Percentiles rank a stretch among this genome's conserved stretches.
These are phyloP conservation scores for Poliocrania exsul DNA, from an alignment of 2,797 vertebrate genomes.

Conservation along the genomic window DNA sequence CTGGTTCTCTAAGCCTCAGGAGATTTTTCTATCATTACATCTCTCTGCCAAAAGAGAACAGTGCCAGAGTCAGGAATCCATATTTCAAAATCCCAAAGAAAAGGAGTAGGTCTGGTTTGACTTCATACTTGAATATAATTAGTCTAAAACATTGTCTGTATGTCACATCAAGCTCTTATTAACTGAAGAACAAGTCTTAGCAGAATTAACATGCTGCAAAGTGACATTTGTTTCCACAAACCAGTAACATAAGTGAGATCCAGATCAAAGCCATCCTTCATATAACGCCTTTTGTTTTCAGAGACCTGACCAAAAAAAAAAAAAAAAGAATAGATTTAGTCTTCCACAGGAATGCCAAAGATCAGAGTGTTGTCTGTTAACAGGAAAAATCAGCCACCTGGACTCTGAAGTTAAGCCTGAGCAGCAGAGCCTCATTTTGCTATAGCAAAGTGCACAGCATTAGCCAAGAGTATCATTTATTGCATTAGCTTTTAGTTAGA, in stretches of 20 bases:
- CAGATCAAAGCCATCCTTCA: conserved; percentile 94
- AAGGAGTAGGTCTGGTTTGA: background rate
- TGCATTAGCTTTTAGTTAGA: background rate
- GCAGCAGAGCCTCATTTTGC: background rate
- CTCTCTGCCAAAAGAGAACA: background rate
- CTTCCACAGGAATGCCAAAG: background rate
- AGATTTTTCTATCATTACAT: background rate
- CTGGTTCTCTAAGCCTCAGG: background rate
- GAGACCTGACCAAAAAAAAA: conserved; percentile 82
- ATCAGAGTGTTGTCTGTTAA: background rate
- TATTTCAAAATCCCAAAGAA: background rate
- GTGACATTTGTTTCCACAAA: conserved; percentile 64
- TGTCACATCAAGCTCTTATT: background rate
- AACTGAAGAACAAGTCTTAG: background rate
- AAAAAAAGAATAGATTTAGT: background rate
- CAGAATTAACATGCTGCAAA: background rate
- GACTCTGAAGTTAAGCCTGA: background rate
- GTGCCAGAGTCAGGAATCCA: background rate
- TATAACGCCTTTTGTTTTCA: conserved; percentile 94
- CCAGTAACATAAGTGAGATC: conserved; percentile 97
- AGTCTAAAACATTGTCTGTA: background rate
- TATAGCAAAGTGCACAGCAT: background rate
- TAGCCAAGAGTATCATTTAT: background rate
- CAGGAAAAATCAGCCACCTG: background rate
- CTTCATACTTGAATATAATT: background rate